Evolutionary conservation across 2,113 vertebrate species (phyloP), one percentile per base, ranked within the genome.

Genomic region (Chunga burmeisteri): DNA sequence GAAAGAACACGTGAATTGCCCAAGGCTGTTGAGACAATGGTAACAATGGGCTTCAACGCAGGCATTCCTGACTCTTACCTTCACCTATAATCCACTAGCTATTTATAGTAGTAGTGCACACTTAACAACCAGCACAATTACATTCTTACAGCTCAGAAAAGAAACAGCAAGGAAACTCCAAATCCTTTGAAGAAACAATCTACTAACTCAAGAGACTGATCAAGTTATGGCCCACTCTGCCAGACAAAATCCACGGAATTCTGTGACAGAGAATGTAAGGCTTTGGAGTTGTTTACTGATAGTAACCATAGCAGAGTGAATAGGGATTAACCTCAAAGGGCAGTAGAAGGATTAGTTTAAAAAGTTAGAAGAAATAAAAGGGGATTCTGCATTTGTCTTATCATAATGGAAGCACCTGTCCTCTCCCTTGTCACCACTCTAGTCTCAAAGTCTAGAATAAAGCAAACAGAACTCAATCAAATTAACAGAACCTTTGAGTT

Each of bases 71-170:
- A 29, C 63, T 83, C 61, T 55, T 74, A 36, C 72, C 80, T 84
- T 95, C 91, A 85, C 77, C 86, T 92, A 68, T 86, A 89, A 94
- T 93, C 63, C 73, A 94, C 42, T 63, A 59, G 18, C 47, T 93
- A 88, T 91, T 89, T 84, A 84, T 68, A 91, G 77, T 3, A 74
- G 67, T 6, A 75, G 52, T 29, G n/a, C 50, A 50, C 74, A 50
- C 38, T 50, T 91, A 61, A 86, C 72, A 67, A 73, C 27, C 49
- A 85, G 49, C 58, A 91, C 42, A 65, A 96, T 92, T 63, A 61
- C 68, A 67, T 56, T 79, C 80, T 67, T 81, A 50, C 25, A 84
- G 83, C 49, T 88, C 86, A 79, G 62, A 61, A 86, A 94, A 71
- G 32, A 82, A 95, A 81, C 2, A 56, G 55, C 58, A 82, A 92